Percentiles rank a stretch among this genome's conserved stretches.
phyloP scores from a whole-genome alignment of 2,888 invertebrate species.

The Hoplodrina ambigua region DNA sequence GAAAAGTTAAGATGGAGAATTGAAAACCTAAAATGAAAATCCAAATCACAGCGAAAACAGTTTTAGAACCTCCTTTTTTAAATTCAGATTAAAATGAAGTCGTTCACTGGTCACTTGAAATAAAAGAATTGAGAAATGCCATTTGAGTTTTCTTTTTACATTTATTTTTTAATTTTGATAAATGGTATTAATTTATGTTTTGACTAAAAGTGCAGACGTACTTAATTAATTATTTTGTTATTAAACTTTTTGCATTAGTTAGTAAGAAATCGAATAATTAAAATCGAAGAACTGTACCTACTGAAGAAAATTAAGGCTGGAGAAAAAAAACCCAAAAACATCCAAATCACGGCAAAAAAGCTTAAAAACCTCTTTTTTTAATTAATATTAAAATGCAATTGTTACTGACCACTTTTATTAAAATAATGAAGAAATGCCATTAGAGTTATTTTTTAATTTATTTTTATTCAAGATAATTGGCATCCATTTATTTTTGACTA shows the following conservation, averaged over 20 bases:
- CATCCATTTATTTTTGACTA: background rate
- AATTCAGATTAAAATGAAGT: background rate
- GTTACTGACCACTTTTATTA: background rate
- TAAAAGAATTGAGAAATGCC: slow-evolving; percentile 4
- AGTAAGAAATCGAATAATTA: too few relatives aligned
- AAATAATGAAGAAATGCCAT: slow-evolving; percentile 9
- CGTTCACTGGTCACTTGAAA: background rate
- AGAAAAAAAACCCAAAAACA: background rate
- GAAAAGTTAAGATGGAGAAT: background rate
- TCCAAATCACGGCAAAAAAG: background rate
- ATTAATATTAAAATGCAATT: background rate
- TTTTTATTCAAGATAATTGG: background rate
- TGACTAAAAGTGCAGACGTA: too few relatives aligned
- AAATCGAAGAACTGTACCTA: too few relatives aligned
- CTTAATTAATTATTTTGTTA: too few relatives aligned
- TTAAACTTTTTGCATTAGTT: too few relatives aligned
- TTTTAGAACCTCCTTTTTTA: background rate
- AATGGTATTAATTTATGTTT: too few relatives aligned
- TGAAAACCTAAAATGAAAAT: background rate
- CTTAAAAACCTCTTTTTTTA: background rate
- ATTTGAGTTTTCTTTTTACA: background rate
- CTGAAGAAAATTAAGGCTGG: background rate
- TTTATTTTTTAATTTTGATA: background rate
- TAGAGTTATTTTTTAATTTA: background rate
- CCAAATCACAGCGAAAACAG: background rate